Evolutionary conservation across 2,797 vertebrate species (phyloP).

Genomic region (Mus caroli): DNA sequence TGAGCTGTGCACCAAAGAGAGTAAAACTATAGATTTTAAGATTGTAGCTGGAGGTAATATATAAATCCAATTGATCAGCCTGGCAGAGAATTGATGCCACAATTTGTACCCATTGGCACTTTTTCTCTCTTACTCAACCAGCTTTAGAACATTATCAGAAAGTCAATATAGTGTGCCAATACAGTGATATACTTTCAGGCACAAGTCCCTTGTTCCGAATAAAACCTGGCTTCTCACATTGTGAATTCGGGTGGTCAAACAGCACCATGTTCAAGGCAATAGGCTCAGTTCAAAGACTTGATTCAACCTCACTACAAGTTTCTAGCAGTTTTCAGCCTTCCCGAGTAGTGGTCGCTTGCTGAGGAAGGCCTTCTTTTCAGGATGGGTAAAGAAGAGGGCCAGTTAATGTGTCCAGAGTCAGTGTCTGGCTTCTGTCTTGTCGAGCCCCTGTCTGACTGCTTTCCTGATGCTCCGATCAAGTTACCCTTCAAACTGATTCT

Average conservation of each 20-base stretch:
- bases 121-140: constrained; percentile 89
- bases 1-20: constrained; percentile 86
- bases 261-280: constrained; percentile 90
- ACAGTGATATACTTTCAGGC: constrained; percentile 88
- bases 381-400: constrained; percentile 76
- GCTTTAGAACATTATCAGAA: constrained; percentile 92
- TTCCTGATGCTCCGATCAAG: constrained; percentile 88
- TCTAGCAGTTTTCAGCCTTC: constrained; percentile 87
- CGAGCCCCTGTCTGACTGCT: constrained; percentile 83
- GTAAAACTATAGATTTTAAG: constrained; percentile 90
- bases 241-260: constrained; percentile 90
- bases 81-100: constrained; percentile 92
- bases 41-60: constrained; percentile 91
- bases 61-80: constrained; percentile 92
- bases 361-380: constrained; percentile 89
- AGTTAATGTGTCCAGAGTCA: constrained; percentile 68
- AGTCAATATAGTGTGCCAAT: constrained; percentile 91
- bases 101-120: constrained; percentile 90
- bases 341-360: constrained; percentile 88
- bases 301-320: constrained; percentile 66
- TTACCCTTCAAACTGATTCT: constrained; percentile 92
- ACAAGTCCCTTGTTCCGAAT: constrained; percentile 87
- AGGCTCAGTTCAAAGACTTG: constrained; percentile 83
- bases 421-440: constrained; percentile 86
- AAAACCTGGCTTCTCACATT: constrained; percentile 86